Evolutionary conservation across 2,797 vertebrate genomes (phyloP).

Genomic region (Siniperca undulata): DNA sequence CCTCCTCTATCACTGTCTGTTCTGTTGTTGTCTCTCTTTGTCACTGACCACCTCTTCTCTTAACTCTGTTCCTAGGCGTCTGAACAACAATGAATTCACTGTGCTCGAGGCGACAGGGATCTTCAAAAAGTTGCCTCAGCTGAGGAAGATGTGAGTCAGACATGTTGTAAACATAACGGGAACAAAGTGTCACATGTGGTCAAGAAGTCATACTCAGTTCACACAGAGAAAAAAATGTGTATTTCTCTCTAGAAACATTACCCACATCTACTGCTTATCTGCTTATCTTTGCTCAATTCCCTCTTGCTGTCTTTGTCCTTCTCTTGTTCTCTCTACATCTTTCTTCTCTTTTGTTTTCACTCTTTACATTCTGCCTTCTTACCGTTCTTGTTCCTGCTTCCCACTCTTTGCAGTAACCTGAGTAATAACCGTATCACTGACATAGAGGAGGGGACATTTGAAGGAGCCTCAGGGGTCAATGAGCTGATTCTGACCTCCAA

Average conservation of each 20-base stretch:
- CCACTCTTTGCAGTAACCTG: constrained; percentile 88
- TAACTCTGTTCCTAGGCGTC: constrained; percentile 84
- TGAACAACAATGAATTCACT: constrained; percentile 99
- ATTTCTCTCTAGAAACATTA: constrained; percentile 1
- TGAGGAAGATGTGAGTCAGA: constrained; percentile 96
- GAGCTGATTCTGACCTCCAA: constrained; percentile 96
- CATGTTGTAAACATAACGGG: constrained; percentile 22
- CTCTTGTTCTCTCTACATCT: neutral
- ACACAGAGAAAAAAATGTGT: constrained; percentile 24
- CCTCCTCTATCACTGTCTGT: constrained; percentile 20
- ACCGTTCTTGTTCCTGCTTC: constrained; percentile 10
- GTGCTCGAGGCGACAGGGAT: constrained; percentile 97
- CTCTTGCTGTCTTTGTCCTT: constrained; percentile 39
- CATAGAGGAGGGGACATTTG: constrained; percentile 97
- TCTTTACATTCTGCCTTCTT: constrained; percentile 11
- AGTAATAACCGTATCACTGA: constrained; percentile 99
- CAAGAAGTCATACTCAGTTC: constrained; percentile 45
- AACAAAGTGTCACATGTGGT: constrained; percentile 32
- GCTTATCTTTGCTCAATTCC: constrained; percentile 4
- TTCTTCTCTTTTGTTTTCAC: neutral
- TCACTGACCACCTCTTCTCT: constrained; percentile 55
- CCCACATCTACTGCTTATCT: neutral
- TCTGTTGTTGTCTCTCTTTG: constrained; percentile 28
- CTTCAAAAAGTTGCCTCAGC: constrained; percentile 97
- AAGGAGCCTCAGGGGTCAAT: constrained; percentile 94